These are phyloP conservation scores for Anarrhichthys ocellatus DNA, from an alignment of 2,113 vertebrate species.

Conservation along the genomic window DNA sequence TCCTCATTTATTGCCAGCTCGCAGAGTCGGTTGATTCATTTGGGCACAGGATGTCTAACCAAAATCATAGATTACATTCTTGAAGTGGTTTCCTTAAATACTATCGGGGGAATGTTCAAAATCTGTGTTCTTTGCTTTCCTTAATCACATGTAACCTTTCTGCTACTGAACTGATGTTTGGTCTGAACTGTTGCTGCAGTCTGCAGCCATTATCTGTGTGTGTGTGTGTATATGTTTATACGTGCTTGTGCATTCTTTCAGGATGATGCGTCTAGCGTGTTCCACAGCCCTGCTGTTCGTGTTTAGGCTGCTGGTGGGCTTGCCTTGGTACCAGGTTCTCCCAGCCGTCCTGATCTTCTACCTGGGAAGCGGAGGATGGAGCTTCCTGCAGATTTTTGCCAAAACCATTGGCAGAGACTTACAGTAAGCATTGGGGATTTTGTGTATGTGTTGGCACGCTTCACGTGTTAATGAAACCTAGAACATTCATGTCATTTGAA, in stretches of 20 bases:
- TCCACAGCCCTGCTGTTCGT: constrained; percentile 88
- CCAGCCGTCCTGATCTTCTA: constrained; percentile 89
- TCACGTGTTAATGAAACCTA: background rate
- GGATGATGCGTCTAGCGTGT: constrained; percentile 89
- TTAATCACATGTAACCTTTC: constrained; percentile 24
- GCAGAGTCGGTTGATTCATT: constrained; percentile 22
- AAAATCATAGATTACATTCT: constrained; percentile 38
- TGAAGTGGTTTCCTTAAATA: background rate
- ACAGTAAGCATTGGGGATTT: constrained; percentile 84
- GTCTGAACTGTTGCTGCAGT: background rate
- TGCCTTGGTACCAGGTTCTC: constrained; percentile 91
- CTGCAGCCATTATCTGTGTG: constrained; percentile 6
- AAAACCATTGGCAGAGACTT: constrained; percentile 91
- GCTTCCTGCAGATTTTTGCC: constrained; percentile 86
- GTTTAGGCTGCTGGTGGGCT: constrained; percentile 85
- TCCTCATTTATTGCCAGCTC: background rate
- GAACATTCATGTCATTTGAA: background rate
- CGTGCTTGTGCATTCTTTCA: constrained; percentile 71
- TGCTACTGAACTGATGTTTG: constrained; percentile 4
- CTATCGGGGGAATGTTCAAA: background rate
- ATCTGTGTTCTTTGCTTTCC: background rate
- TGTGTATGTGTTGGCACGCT: background rate
- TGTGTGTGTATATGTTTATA: constrained; percentile 12
- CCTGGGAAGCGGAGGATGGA: constrained; percentile 92
- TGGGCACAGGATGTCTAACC: constrained; percentile 26